A percentile compares a stretch with the other conserved stretches of the same genome.
These are phyloP conservation scores for Dasypolia templi DNA, from an alignment of 2,888 invertebrate species.

Conservation along the genomic window DNA sequence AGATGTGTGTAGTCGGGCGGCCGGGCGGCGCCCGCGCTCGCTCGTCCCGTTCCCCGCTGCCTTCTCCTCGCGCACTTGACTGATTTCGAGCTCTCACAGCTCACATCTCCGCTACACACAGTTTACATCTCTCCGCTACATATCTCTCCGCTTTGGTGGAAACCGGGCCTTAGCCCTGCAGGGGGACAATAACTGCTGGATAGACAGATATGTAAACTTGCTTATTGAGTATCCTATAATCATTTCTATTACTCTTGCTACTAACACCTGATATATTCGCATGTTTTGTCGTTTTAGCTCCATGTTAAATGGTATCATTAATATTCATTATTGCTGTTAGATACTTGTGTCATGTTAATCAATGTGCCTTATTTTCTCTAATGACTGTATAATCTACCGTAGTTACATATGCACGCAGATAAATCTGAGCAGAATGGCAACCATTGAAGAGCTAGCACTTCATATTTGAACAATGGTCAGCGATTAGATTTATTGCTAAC, in stretches of 20 bases:
- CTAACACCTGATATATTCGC: conserved; percentile 30
- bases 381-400: conserved; percentile 29
- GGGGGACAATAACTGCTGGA: neutral
- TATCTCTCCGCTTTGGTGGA: too few relatives aligned
- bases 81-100: too few relatives aligned
- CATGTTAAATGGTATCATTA: conserved; percentile 42
- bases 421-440: neutral
- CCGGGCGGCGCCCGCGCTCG: too few relatives aligned
- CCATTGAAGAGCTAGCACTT: conserved; percentile 9
- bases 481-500: conserved; percentile 5
- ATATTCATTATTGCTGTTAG: conserved; percentile 42
- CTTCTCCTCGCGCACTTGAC: too few relatives aligned
- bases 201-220: conserved; percentile 38
- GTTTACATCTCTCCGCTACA: too few relatives aligned
- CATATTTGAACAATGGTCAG: neutral
- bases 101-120: too few relatives aligned
- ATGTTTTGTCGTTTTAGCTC: conserved; percentile 15
- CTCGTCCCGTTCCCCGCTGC: too few relatives aligned
- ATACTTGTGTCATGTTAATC: conserved; percentile 26
- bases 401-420: conserved; percentile 6
- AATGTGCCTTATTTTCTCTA: conserved; percentile 41
- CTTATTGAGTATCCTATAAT: conserved; percentile 15
- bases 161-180: neutral
- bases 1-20: too few relatives aligned
- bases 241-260: conserved; percentile 33